These are phyloP conservation scores for Eleginops maclovinus DNA, from an alignment of 2,113 vertebrate species.

Conservation along the genomic window DNA sequence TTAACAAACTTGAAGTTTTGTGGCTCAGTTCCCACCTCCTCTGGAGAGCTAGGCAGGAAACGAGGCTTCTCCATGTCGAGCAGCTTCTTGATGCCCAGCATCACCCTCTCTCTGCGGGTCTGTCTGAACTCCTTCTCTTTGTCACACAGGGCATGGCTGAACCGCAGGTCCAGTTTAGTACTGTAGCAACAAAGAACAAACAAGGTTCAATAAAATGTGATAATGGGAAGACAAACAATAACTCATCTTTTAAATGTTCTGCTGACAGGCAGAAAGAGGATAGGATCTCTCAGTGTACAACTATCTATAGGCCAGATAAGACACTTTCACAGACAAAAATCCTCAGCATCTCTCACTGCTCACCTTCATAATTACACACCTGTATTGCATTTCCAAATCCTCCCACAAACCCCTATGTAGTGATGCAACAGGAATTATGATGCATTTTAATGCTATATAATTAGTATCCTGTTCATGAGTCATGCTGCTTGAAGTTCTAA, in stretches of 20 bases:
- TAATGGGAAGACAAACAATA: background rate
- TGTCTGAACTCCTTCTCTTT: constrained; percentile 93
- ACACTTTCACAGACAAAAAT: background rate
- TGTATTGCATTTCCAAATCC: background rate
- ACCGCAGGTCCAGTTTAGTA: constrained; percentile 91
- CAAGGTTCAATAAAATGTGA: background rate
- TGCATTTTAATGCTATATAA: background rate
- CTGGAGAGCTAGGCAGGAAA: constrained; percentile 83
- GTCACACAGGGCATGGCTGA: constrained; percentile 93
- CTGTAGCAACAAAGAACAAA: constrained; percentile 71
- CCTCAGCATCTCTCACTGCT: background rate
- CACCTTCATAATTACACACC: constrained; percentile 11
- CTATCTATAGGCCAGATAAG: background rate
- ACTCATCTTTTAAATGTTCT: background rate
- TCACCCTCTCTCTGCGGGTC: constrained; percentile 87
- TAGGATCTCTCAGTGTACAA: background rate
- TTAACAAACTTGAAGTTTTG: background rate
- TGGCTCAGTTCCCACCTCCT: constrained; percentile 83
- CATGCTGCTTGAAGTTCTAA: constrained; percentile 1
- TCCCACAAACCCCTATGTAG: background rate
- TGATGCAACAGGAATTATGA: background rate
- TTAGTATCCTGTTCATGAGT: background rate
- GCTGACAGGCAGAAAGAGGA: background rate
- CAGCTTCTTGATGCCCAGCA: constrained; percentile 91
- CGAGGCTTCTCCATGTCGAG: constrained; percentile 87